Evolutionary conservation across 2,113 vertebrate genomes (phyloP), one percentile per base, ranked within the genome.

Genomic region (Amphilophus citrinellus): DNA sequence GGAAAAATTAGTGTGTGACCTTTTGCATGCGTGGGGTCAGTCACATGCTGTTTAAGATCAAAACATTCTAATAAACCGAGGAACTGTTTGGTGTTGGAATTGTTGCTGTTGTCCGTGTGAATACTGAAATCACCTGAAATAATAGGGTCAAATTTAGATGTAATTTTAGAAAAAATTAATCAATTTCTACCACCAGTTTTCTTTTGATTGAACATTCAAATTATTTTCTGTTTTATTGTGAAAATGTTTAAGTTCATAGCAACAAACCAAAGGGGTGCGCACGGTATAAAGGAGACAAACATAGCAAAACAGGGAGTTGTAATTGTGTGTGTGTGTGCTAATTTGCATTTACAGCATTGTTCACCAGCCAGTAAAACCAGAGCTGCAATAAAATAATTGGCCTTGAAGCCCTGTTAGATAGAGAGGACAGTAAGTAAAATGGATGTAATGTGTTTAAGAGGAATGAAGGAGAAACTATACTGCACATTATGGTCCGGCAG

Each of bases 361-460:
- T 91, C 80, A 73, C 76, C 10, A 77, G 83, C 79, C 86, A 84
- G 83, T 91, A 90, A 89, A 92, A 87, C 42, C 77, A 79, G 86
- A 90, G 78, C 85, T 86, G 88, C 86, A 77, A 82, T 89, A 89
- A 88, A 90, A 90, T 81, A 89, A 92, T 80, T 92, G 91, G 66
- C 87, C 79, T 81, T 24, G 0, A 24, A 76, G 81, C 13, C 90
- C 78, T 71, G 59, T 68, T 77, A 87, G 86, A 84, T 61, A 60
- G 56, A 71, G 73, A 59, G 81, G 82, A 82, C 86, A 88, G 88
- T 77, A 89, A 83, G 61, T 84, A 77, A 83, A 61, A 79, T 18
- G 63, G 62, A 80, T 79, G n/a, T 60, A 89, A 77, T 61, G 75
- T 84, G n/a, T 77, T 58, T 85, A 62, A 77, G 60, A 85, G 44